Conservation (phyloP, 2,797 vertebrate species). For the Xenopus petersii region DNA sequence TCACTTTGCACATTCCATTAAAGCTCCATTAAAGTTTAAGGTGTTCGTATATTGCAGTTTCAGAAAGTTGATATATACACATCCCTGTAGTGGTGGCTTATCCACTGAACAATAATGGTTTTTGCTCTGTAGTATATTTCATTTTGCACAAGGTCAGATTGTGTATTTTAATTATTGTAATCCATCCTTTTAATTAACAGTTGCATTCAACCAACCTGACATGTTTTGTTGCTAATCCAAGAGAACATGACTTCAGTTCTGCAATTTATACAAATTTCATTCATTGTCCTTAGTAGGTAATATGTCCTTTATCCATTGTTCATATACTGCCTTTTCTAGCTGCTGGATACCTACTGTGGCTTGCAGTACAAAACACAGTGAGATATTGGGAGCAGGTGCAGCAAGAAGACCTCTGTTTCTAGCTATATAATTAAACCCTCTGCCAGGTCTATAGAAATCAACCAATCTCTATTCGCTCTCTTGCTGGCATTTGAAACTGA, state of each 20-base stretch:
- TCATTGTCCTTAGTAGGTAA: conserved; percentile 43
- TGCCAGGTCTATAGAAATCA: conserved; percentile 47
- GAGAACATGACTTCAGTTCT: conserved; percentile 37
- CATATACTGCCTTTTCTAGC: conserved; percentile 34
- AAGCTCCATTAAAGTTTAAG: too few species aligned
- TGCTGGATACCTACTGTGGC: conserved; percentile 42
- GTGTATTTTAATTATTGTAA: conserved; percentile 40
- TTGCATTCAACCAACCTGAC: conserved; percentile 33
- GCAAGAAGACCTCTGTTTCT: conserved; percentile 36
- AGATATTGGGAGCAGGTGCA: conserved; percentile 49
- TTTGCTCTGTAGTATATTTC: neutral
- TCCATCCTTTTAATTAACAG: conserved; percentile 42
- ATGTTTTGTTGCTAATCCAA: conserved; percentile 33
- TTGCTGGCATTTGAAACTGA: conserved; percentile 32
- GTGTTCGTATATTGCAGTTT: too few species aligned
- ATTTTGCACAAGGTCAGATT: conserved; percentile 38
- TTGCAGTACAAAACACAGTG: conserved; percentile 37
- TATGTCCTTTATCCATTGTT: conserved; percentile 47
- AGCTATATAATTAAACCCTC: conserved; percentile 47
- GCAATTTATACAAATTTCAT: conserved; percentile 31
- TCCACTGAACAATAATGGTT: too few species aligned
- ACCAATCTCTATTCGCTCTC: conserved; percentile 39
- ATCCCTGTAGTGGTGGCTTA: too few species aligned
- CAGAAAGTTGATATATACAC: too few species aligned
- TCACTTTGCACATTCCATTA: too few species aligned